Conservation (phyloP, 1,140 invertebrate genomes). For the Sarcophaga bullata region DNA sequence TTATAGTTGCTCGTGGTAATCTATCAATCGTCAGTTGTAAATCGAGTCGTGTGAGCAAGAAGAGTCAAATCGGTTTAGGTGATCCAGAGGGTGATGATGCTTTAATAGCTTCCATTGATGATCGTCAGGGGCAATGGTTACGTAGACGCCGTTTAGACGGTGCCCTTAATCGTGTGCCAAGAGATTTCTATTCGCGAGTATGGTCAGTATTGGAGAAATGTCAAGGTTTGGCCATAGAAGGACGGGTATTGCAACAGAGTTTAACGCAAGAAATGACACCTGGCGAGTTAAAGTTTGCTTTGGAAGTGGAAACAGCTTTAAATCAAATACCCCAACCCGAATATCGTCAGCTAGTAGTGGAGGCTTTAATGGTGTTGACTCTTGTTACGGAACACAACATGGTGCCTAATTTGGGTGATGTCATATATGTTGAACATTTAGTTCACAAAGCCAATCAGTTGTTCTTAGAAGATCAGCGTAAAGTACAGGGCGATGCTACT, state of each 20-base stretch:
- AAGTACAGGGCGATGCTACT: constrained; percentile 84
- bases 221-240: constrained; percentile 90
- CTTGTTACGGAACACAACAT: constrained; percentile 89
- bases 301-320: constrained; percentile 96
- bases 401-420: constrained; percentile 77
- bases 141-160: constrained; percentile 93
- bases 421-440: constrained; percentile 92
- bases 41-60: constrained; percentile 86
- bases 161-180: constrained; percentile 94
- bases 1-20: constrained; percentile 80
- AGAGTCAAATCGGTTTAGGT: constrained; percentile 80
- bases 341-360: constrained; percentile 97
- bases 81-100: constrained; percentile 71
- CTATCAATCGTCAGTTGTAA: constrained; percentile 88
- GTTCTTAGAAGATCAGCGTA: constrained; percentile 95
- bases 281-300: constrained; percentile 97
- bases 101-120: constrained; percentile 66
- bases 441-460: constrained; percentile 95
- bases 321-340: constrained; percentile 98
- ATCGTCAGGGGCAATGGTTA: constrained; percentile 97
- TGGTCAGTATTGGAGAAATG: constrained; percentile 94
- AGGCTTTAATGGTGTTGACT: constrained; percentile 96
- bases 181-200: constrained; percentile 94
- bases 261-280: constrained; percentile 98
- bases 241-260: constrained; percentile 86